Percentiles rank a stretch among this genome's conserved stretches.
Evolutionary conservation across 2,113 vertebrate genomes (phyloP).

Genomic region (Percopsis transmontana): DNA sequence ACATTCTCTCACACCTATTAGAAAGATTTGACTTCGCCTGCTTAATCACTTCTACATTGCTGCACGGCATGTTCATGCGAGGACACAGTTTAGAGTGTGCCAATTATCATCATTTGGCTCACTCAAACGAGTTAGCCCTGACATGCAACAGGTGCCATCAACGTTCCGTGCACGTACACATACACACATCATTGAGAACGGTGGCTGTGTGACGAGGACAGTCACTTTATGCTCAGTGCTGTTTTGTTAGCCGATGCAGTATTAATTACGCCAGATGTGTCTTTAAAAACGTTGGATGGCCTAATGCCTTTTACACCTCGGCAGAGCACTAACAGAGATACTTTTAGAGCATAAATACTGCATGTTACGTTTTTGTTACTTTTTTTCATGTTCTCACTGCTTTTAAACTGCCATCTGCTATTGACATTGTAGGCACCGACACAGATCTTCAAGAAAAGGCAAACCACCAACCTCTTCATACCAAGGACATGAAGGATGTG

Average conservation of each 20-base stretch:
- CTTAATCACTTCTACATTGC: constrained; percentile 29
- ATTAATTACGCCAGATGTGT: constrained; percentile 65
- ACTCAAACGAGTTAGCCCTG: not conserved
- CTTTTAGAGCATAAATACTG: constrained; percentile 8
- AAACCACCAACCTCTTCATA: constrained; percentile 43
- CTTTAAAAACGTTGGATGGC: constrained; percentile 41
- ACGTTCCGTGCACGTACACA: constrained; percentile 32
- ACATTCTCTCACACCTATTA: not conserved
- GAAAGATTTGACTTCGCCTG: constrained; percentile 25
- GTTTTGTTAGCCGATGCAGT: constrained; percentile 56
- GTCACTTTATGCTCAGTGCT: constrained; percentile 30
- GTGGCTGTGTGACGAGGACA: constrained; percentile 34
- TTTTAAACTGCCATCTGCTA: too few relatives aligned
- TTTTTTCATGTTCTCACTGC: too few relatives aligned
- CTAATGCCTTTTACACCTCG: constrained; percentile 48
- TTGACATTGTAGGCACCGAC: too few relatives aligned
- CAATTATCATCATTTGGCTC: constrained; percentile 62
- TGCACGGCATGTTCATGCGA: constrained; percentile 50
- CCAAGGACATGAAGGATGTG: constrained; percentile 39
- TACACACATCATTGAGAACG: constrained; percentile 21
- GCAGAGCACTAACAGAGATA: constrained; percentile 53
- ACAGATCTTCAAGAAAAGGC: constrained; percentile 1
- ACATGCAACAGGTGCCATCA: not conserved
- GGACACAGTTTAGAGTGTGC: constrained; percentile 63
- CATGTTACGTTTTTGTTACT: too few relatives aligned